Conservation (phyloP, 2,797 vertebrate species). For the Ptychadena robeensis region DNA sequence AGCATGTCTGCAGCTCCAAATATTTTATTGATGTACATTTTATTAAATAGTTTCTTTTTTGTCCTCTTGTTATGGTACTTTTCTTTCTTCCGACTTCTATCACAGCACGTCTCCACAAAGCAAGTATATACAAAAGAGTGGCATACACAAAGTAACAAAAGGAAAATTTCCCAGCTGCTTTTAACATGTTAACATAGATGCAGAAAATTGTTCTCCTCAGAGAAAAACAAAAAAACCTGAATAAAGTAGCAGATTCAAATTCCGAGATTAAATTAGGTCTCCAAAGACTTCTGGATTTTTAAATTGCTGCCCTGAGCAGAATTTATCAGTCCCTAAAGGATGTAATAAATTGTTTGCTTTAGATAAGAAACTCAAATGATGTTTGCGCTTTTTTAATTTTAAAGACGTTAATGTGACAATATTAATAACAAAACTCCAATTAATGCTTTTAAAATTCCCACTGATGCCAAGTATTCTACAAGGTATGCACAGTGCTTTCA, state of each 20-base stretch:
- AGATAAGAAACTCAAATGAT: constrained; percentile 42
- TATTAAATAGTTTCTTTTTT: not conserved
- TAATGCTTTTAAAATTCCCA: constrained; percentile 40
- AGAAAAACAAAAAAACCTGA: constrained; percentile 37
- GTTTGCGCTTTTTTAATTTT: constrained; percentile 43
- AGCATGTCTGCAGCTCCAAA: not conserved
- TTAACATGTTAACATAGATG: constrained; percentile 43
- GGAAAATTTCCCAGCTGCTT: constrained; percentile 22
- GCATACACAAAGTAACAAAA: constrained; percentile 23
- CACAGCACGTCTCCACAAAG: constrained; percentile 16
- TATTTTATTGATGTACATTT: not conserved
- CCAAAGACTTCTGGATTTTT: constrained; percentile 45
- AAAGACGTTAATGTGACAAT: constrained; percentile 43
- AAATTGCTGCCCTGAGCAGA: constrained; percentile 52
- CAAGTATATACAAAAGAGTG: constrained; percentile 10
- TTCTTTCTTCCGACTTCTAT: not conserved
- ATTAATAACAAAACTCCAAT: constrained; percentile 45
- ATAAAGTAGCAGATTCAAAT: constrained; percentile 38
- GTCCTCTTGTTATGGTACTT: not conserved
- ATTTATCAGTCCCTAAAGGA: constrained; percentile 29
- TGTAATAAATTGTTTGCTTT: constrained; percentile 59
- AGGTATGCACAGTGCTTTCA: not conserved
- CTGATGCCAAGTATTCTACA: constrained; percentile 24
- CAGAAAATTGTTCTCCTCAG: constrained; percentile 48
- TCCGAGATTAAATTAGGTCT: constrained; percentile 57